Evolutionary conservation across 2,797 vertebrate genomes (phyloP), one percentile per base, ranked within the genome.

Genomic region (Protonibea diacanthus): DNA sequence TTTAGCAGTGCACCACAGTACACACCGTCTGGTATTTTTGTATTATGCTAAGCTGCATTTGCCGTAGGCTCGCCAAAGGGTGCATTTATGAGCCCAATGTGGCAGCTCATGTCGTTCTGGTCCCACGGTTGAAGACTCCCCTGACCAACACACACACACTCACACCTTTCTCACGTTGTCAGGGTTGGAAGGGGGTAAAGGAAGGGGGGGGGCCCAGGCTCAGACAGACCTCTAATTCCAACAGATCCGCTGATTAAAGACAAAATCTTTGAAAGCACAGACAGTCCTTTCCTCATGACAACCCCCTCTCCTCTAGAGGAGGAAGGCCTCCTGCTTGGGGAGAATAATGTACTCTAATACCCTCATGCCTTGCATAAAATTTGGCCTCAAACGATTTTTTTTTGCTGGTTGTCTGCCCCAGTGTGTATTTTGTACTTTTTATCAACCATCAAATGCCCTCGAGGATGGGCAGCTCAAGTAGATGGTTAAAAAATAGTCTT

Each of bases 21-120:
- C 78, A 86, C 81, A 81, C 83, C 66, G 91, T 91, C 91, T 93
- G 91, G 89, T 85, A 91, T 94, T 94, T 93, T 70, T 91, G 91
- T 93, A 92, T 92, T 89, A 93, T 91, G 80, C 83, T 94, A 93
- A 93, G 87, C 92, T 94, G 89, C 76, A 82, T 88, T 92, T 89
- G 84, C 79, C 13, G 25, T 83, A 51, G 68, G 65, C 75, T 88
- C 78, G 85, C 90, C 90, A 89, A 89, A 88, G 83, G 74, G 76
- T 86, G 83, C 77, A 79, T 91, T 91, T 91, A 80, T 92, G 88
- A 86, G 81, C 76, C 82, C 71, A 44, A 15, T 67, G 78, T 75
- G 64, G 80, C 67, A 74, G 86, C 70, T 86, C 67, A 67, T 84
- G 59, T 75, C n/a, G 52, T 57, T 64, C 69, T 82, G 78, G 85